Evolutionary conservation across 2,113 vertebrate genomes (phyloP).

Genomic region (Saimiri boliviensis): DNA sequence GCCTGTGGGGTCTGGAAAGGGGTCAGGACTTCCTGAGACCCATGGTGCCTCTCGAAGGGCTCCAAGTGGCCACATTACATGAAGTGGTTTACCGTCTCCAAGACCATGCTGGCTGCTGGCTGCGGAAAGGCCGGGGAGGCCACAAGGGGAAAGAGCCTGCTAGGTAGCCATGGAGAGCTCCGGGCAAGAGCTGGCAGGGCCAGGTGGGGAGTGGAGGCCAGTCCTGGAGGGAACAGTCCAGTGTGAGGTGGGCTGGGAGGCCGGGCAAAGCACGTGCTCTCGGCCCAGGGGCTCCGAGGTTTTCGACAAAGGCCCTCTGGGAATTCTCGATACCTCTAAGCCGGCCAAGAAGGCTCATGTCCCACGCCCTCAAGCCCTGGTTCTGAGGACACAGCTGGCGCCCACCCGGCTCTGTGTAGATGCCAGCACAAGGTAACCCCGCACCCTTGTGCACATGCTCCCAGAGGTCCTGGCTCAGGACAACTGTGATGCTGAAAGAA

Average conservation of each 20-base stretch:
- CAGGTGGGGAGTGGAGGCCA: not conserved
- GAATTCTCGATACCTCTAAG: too few relatives aligned
- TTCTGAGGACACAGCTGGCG: not conserved
- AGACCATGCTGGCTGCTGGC: not conserved
- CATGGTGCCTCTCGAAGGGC: rapidly evolving
- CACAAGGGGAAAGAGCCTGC: not conserved
- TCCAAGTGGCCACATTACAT: rapidly evolving
- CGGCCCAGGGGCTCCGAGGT: not conserved
- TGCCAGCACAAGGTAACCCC: not conserved
- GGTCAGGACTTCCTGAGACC: not conserved
- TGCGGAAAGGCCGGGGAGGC: not conserved
- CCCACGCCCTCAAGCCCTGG: not conserved
- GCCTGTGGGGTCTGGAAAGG: not conserved
- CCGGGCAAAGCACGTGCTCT: not conserved
- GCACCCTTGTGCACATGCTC: rapidly evolving
- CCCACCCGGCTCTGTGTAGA: not conserved
- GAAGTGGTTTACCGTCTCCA: not conserved
- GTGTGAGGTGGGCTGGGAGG: not conserved
- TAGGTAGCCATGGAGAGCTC: not conserved
- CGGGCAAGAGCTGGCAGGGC: not conserved
- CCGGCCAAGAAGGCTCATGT: not conserved
- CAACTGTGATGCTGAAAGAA: rapidly evolving
- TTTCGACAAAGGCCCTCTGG: not conserved
- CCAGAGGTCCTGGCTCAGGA: not conserved
- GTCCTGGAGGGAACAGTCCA: not conserved